Evolutionary conservation across 2,113 vertebrate genomes (phyloP), one percentile per base, ranked within the genome.

Genomic region (Cinclus cinclus): DNA sequence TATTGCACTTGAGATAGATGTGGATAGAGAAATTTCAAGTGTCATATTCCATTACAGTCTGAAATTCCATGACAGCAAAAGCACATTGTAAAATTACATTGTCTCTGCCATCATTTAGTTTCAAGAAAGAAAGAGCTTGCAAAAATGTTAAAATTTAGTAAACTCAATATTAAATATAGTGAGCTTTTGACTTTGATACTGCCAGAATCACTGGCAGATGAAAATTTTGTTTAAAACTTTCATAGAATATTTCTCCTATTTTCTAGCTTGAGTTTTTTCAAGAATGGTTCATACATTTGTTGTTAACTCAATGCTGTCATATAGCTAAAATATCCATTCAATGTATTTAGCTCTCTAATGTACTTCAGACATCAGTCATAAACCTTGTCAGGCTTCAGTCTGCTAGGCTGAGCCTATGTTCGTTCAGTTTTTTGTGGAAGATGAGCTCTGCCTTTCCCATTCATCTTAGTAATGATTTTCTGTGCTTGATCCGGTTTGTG

Each of bases 381-480:
- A 88, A 69, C 49, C 71, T 85, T 96, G 85, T 62, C 79, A 90
- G 50, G 18, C 71, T 94, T 93, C 79, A 59, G 67, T 59, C 56
- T 93, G 65, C 82, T 77, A 63, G 71, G 35, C 83, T 93, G 83
- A 93, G 65, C 79, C 50, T 53, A 94, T 69, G 68, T 93, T 95
- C 83, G 74, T 95, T 86, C 93, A 50, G 83, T 92, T 94, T 92
- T 90, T 83, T 70, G 46, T 77, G 50, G 55, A 93, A 94, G 90
- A 83, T 90, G 90, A 88, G 75, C 68, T 83, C 75, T 95, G 88
- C 79, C 59, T 81, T 93, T 74, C 39, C 23, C 83, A 90, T 95
- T 96, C 55, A 47, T 94, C 92, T 94, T 69, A 49, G 83, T 94
- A 95, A 92, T 88, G 94, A 90, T 96, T 96, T 95, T 96, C 88